Evolutionary conservation across 2,113 vertebrate genomes (phyloP).

Genomic region (Corythornis cristatus): DNA sequence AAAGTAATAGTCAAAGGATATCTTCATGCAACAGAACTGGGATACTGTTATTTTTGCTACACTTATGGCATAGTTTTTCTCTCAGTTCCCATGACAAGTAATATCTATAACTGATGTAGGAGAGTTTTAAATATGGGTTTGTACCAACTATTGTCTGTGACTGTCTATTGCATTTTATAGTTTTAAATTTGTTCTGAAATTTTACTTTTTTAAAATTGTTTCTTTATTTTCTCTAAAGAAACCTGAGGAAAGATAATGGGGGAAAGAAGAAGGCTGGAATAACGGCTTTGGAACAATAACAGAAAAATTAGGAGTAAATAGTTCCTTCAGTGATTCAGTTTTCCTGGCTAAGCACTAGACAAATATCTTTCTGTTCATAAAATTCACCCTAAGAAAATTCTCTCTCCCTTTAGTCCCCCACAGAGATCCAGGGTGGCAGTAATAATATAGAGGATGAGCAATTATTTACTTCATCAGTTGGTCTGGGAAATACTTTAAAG

Average conservation of each 20-base stretch:
- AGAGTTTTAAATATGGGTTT: not conserved
- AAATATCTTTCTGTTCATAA: constrained; percentile 64
- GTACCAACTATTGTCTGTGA: not conserved
- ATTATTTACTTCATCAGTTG: constrained; percentile 67
- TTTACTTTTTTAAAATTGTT: not conserved
- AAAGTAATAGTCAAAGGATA: not conserved
- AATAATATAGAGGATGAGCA: constrained; percentile 63
- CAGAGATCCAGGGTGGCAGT: constrained; percentile 58
- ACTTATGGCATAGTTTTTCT: not conserved
- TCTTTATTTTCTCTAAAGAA: constrained; percentile 39
- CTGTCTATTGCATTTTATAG: not conserved
- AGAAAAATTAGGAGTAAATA: constrained; percentile 53
- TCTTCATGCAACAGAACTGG: not conserved
- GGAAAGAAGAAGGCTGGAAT: not conserved
- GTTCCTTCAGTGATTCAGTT: constrained; percentile 39
- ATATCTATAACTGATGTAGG: not conserved
- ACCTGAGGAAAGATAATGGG: not conserved
- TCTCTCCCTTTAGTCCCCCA: constrained; percentile 60
- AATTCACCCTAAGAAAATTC: constrained; percentile 65
- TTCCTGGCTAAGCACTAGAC: constrained; percentile 54
- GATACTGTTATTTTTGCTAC: not conserved
- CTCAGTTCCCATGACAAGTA: not conserved
- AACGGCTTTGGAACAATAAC: constrained; percentile 36
- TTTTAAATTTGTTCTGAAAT: not conserved
- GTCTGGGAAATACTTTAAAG: constrained; percentile 67